Percentiles rank a stretch among this genome's conserved stretches.
Conservation (phyloP, 2,113 vertebrate genomes). For the Capricornis sumatraensis region DNA sequence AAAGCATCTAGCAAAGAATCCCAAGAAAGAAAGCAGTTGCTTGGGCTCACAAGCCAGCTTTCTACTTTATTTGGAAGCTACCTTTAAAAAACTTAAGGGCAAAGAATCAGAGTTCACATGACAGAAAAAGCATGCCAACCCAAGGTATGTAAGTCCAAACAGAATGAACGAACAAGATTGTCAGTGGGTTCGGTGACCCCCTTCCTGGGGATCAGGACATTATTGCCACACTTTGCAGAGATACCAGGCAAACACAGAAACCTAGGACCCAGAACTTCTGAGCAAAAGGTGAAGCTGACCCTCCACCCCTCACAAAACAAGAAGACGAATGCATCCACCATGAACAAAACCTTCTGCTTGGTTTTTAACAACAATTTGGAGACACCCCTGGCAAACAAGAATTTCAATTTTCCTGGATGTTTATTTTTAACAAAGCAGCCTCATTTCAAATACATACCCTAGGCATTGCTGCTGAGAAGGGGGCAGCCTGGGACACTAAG, state of each 20-base stretch:
- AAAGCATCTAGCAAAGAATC: slow-evolving; percentile 50
- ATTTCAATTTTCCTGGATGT: neutral
- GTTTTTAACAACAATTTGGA: slow-evolving; percentile 2
- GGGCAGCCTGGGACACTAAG: neutral
- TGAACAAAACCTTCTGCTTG: neutral
- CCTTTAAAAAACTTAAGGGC: slow-evolving; percentile 12
- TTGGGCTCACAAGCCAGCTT: slow-evolving; percentile 19
- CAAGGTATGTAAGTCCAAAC: neutral
- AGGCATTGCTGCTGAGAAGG: neutral
- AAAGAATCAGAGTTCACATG: slow-evolving; percentile 17
- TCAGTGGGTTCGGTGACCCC: neutral
- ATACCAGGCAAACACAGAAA: neutral
- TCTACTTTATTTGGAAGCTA: slow-evolving; percentile 33
- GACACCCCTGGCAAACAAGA: neutral
- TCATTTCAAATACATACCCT: neutral
- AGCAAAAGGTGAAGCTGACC: slow-evolving; percentile 1
- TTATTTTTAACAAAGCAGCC: neutral
- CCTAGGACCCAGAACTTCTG: neutral
- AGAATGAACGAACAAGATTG: neutral
- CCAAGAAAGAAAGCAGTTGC: slow-evolving; percentile 29
- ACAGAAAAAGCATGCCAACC: slow-evolving; percentile 29
- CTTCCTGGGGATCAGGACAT: neutral
- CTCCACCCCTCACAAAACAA: neutral
- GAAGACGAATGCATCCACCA: neutral
- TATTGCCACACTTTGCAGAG: neutral